Evolutionary conservation across 2,888 invertebrate species (phyloP), one percentile per base, ranked within the genome.

Genomic region (Rhaphigaster nebulosa): DNA sequence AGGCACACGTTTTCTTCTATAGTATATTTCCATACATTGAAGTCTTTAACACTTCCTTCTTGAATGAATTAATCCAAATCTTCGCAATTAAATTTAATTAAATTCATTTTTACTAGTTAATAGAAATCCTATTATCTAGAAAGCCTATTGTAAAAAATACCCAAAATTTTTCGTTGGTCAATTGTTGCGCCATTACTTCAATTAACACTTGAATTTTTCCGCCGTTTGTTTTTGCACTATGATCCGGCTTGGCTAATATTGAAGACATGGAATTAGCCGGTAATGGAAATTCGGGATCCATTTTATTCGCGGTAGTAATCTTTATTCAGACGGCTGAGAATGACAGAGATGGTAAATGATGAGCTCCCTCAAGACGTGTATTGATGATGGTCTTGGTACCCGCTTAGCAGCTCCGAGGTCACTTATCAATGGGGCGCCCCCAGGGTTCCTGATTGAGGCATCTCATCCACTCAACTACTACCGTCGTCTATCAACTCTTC

Each of bases 261-360:
- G 34, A 20, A 76, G 70, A 38, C 38, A 38, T 23, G 26, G 12
- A 38, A 76, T 76, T 76, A 38, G 70, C 70, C 34, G 20, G 34
- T 76, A 76, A 76, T 76, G 70, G 70, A 76, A 76, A 38, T 38
- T 29, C 70, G 2, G 70, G 70, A 76, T 76, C 70, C 70, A 76
- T 76, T 76, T 76, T 76, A 76, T 76, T 76, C 38, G 34, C 34
- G 70, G 23, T 45, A 13, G 84, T 84, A 84, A 84, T 84, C 45
- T 45, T 50, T 50, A 50, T 84, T 26, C 13, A n/a, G 84, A 50
- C 45, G 41, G 84, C n/a, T 84, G 84, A 12, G 45, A 50, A 84
- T 45, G 84, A 84, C 84, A 84, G 84, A 84, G 84, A 84, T 84
- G 84, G 84, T 84, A 84, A 84, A 84, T 84, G 84, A 84, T 84